These are phyloP conservation scores for Scolopax bukidnonensis DNA, from an alignment of 2,797 vertebrate species.

Conservation along the genomic window DNA sequence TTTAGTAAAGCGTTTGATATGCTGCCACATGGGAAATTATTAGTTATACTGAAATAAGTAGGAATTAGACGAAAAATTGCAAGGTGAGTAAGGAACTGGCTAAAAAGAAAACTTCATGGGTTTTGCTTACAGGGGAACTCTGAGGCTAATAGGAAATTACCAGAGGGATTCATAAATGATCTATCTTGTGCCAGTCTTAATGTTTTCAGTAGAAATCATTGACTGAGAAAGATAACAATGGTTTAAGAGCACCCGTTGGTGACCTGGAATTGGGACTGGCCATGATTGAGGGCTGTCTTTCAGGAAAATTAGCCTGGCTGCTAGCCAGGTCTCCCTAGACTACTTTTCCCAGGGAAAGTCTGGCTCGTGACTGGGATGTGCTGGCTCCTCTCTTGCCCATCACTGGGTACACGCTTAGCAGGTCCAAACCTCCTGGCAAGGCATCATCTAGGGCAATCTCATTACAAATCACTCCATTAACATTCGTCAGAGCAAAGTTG, in stretches of 20 bases:
- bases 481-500: not conserved
- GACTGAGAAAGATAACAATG: not conserved
- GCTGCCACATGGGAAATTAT: conserved; percentile 63
- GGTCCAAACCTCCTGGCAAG: not conserved
- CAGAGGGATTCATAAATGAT: not conserved
- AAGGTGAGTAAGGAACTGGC: conserved; percentile 52
- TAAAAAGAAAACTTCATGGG: not conserved
- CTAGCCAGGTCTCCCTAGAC: not conserved
- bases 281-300: not conserved
- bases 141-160: not conserved
- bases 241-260: not conserved
- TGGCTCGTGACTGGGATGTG: not conserved
- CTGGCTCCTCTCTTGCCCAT: not conserved
- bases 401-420: not conserved
- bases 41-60: conserved; percentile 59
- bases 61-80: conserved; percentile 54
- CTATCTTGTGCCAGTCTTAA: not conserved
- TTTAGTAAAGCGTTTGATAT: conserved; percentile 45
- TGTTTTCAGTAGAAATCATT: not conserved
- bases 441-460: not conserved
- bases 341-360: not conserved
- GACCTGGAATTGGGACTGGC: not conserved
- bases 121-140: not conserved
- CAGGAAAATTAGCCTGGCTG: not conserved
- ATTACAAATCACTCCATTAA: not conserved